Evolutionary conservation across 2,113 vertebrate species (phyloP).

Genomic region (Isichthys henryi): DNA sequence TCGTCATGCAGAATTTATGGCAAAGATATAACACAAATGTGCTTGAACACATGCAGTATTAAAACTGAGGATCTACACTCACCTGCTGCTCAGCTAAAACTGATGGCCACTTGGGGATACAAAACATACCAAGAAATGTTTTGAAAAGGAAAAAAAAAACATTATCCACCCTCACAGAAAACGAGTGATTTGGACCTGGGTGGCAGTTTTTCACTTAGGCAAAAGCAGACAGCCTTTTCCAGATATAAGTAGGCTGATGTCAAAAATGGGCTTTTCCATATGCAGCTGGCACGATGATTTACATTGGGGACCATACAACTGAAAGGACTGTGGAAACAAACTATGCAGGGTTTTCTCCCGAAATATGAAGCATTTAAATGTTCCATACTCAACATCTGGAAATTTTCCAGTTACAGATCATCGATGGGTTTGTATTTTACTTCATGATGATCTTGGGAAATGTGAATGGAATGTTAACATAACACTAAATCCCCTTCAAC

Average conservation of each 20-base stretch:
- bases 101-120: background rate
- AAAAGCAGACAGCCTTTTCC: background rate
- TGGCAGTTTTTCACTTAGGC: background rate
- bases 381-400: slow-evolving; percentile 5
- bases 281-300: background rate
- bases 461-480: background rate
- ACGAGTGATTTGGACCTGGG: background rate
- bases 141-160: background rate
- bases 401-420: slow-evolving; percentile 6
- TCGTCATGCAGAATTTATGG: background rate
- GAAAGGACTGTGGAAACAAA: background rate
- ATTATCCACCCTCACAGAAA: background rate
- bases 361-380: slow-evolving; percentile 8
- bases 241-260: background rate
- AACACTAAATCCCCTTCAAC: background rate
- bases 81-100: background rate
- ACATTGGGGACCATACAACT: background rate
- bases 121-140: background rate
- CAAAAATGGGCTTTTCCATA: background rate
- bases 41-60: background rate
- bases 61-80: background rate
- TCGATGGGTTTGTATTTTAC: background rate
- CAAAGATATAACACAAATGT: background rate
- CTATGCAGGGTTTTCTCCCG: background rate
- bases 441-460: slow-evolving; percentile 4